Conservation (phyloP, 2,888 invertebrate genomes). For the Boloria euphrosyne region DNA sequence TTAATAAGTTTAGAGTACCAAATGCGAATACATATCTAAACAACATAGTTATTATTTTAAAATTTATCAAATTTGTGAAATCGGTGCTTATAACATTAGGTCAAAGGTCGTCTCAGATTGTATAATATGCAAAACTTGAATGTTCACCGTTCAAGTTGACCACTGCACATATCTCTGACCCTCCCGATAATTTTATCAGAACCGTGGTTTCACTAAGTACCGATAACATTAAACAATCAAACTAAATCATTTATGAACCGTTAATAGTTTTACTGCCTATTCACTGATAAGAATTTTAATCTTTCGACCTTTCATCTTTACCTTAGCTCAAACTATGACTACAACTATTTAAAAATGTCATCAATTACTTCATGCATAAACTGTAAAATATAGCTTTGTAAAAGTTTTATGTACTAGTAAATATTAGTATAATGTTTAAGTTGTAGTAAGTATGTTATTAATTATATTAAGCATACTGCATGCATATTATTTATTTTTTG, state of each 20-base stretch:
- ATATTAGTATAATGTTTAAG: no score
- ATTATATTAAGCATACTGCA: no score
- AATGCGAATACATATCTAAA: neutral
- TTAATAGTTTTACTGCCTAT: constrained; percentile 24
- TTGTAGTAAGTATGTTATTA: no score
- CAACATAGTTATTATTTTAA: neutral
- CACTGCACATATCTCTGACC: constrained; percentile 34
- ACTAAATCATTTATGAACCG: constrained; percentile 22
- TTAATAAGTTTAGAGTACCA: neutral
- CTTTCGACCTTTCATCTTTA: constrained; percentile 1
- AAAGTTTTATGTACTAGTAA: no score
- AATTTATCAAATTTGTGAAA: neutral
- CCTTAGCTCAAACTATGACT: neutral
- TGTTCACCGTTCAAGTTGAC: constrained; percentile 16
- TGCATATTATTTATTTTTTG: no score
- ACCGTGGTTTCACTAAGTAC: constrained; percentile 21
- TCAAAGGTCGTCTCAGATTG: constrained; percentile 1
- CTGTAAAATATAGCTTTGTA: no score
- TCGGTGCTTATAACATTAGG: neutral
- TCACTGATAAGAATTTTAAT: constrained; percentile 18
- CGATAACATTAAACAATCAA: constrained; percentile 36
- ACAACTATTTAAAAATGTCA: neutral
- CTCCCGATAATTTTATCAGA: constrained; percentile 30
- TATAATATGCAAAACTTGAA: neutral
- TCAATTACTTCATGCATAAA: no score